Percentiles rank a stretch among this genome's conserved stretches.
Conservation (phyloP, 2,797 vertebrate species). For the Leucoraja ocellata region DNA sequence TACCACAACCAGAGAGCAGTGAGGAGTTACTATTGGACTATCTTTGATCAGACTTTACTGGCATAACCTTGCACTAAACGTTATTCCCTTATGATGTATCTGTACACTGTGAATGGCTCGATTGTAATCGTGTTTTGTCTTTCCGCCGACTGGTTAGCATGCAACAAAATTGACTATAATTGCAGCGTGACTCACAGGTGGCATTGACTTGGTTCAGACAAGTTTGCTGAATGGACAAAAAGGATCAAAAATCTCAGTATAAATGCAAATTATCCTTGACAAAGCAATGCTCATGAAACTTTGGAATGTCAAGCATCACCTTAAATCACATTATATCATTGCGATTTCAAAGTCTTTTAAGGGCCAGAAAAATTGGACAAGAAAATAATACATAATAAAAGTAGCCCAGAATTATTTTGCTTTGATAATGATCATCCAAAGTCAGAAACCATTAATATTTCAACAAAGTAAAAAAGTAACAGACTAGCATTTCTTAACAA, state of each 20-base stretch:
- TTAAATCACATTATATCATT: background rate
- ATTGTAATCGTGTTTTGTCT: no score
- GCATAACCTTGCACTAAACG: no score
- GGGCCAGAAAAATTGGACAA: background rate
- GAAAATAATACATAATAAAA: background rate
- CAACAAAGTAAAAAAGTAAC: background rate
- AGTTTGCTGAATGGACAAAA: background rate
- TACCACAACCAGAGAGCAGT: no score
- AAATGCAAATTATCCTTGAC: background rate
- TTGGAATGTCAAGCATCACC: background rate
- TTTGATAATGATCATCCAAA: background rate
- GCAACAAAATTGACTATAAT: background rate
- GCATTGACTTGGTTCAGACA: background rate
- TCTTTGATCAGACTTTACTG: no score
- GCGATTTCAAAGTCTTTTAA: background rate
- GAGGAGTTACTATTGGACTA: no score
- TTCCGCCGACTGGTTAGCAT: no score
- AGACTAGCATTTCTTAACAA: no score
- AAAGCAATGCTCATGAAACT: background rate
- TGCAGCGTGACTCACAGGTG: background rate
- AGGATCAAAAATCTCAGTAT: background rate
- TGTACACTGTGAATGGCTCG: no score
- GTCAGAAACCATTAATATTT: constrained; percentile 6
- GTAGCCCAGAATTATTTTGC: background rate
- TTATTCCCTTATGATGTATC: no score